Conservation (phyloP, 2,888 invertebrate species). For the Pollenia angustigena region DNA sequence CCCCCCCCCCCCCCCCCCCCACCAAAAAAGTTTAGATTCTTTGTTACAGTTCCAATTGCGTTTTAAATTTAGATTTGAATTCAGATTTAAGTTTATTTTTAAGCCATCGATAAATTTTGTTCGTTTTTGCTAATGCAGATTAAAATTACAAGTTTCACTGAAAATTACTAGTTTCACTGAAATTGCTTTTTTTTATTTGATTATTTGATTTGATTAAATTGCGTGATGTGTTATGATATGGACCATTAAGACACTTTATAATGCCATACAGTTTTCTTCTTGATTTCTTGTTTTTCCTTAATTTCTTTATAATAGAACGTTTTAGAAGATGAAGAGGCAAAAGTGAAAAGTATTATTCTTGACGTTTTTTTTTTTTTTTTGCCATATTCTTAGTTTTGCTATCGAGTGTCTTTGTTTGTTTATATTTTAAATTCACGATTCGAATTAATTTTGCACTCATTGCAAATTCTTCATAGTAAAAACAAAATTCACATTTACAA, state of each 20-base stretch:
- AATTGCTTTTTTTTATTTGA: neutral
- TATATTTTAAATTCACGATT: constrained; percentile 49
- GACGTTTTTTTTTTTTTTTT: neutral
- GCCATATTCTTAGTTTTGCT: constrained; percentile 8
- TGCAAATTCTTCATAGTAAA: constrained; percentile 20
- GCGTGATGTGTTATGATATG: constrained; percentile 65
- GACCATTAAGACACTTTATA: no score
- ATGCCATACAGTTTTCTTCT: neutral
- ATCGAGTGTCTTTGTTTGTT: neutral
- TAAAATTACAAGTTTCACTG: no score
- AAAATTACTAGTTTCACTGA: neutral
- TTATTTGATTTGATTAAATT: constrained; percentile 56
- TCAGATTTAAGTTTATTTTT: no score
- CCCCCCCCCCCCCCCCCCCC: no score
- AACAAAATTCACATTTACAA: neutral
- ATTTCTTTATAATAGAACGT: neutral
- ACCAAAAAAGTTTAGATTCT: neutral
- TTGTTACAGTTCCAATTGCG: neutral
- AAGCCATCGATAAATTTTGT: no score
- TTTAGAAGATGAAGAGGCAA: neutral
- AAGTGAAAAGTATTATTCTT: neutral
- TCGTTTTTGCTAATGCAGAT: no score
- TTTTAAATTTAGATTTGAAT: no score
- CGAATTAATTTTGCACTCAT: constrained; percentile 62
- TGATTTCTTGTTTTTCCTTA: neutral